Evolutionary conservation across 2,888 invertebrate genomes (phyloP).

Genomic region (Stenotaenia linearis): DNA sequence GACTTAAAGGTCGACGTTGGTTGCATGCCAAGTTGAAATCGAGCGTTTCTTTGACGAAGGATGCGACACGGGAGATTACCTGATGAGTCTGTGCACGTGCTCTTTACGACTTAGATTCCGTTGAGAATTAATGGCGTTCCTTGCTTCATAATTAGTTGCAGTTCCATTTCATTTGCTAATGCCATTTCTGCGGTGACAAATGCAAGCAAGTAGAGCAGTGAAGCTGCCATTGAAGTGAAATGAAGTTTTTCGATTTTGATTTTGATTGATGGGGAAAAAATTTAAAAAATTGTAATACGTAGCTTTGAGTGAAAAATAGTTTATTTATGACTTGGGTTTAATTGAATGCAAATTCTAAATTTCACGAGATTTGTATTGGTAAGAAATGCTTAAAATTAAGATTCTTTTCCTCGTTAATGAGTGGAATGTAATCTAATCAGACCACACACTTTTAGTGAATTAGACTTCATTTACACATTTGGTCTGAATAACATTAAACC

Average conservation of each 20-base stretch:
- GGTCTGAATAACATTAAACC: background rate
- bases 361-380: background rate
- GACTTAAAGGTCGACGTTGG: background rate
- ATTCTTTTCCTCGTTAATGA: background rate
- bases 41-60: background rate
- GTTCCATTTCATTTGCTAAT: background rate
- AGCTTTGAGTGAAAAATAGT: no score
- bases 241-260: background rate
- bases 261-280: no score
- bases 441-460: slow-evolving; percentile 6
- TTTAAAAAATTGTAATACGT: no score
- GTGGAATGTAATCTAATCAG: background rate
- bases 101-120: background rate
- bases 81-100: background rate
- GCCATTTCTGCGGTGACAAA: background rate
- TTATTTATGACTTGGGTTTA: background rate
- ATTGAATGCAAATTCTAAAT: background rate
- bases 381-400: background rate
- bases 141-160: background rate
- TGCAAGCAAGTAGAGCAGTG: background rate
- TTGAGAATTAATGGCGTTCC: background rate
- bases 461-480: slow-evolving; percentile 9
- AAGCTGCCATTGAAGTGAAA: background rate
- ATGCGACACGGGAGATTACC: background rate
- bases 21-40: background rate